Evolutionary conservation across 2,888 invertebrate species (phyloP).

Genomic region (Monopis laevigella): DNA sequence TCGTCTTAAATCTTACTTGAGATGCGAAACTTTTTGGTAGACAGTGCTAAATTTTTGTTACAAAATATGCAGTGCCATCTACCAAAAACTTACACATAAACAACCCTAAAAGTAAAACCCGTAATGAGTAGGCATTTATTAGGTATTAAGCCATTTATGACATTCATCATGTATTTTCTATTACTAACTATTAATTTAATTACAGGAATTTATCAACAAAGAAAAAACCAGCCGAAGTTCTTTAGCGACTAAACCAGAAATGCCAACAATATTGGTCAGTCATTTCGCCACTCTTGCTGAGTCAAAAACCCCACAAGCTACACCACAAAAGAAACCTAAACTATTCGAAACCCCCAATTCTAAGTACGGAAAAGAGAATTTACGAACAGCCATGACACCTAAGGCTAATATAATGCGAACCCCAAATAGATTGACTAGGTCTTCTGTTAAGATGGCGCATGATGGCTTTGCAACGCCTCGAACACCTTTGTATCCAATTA

Average conservation of each 20-base stretch:
- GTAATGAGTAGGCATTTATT: too few relatives aligned
- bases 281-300: too few relatives aligned
- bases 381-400: conserved; percentile 36
- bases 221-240: conserved; percentile 65
- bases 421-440: conserved; percentile 46
- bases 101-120: too few relatives aligned
- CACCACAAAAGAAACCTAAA: conserved; percentile 20
- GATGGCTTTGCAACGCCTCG: conserved; percentile 53
- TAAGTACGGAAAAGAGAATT: conserved; percentile 50
- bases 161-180: too few relatives aligned
- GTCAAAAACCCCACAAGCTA: conserved; percentile 20
- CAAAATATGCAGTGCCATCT: too few relatives aligned
- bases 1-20: too few relatives aligned
- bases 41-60: too few relatives aligned
- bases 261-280: conserved; percentile 12
- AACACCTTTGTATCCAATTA: conserved; percentile 45
- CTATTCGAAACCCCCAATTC: conserved; percentile 39
- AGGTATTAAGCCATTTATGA: too few relatives aligned
- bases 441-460: conserved; percentile 42
- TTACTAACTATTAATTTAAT: too few relatives aligned
- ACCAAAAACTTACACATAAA: too few relatives aligned
- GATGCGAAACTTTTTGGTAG: too few relatives aligned
- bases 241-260: conserved; percentile 29
- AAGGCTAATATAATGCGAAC: conserved; percentile 39
- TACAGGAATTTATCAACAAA: conserved; percentile 59